Percentiles rank a stretch among this genome's conserved stretches.
Conservation (phyloP, 1,140 invertebrate species). For the Diorhabda elongata region DNA sequence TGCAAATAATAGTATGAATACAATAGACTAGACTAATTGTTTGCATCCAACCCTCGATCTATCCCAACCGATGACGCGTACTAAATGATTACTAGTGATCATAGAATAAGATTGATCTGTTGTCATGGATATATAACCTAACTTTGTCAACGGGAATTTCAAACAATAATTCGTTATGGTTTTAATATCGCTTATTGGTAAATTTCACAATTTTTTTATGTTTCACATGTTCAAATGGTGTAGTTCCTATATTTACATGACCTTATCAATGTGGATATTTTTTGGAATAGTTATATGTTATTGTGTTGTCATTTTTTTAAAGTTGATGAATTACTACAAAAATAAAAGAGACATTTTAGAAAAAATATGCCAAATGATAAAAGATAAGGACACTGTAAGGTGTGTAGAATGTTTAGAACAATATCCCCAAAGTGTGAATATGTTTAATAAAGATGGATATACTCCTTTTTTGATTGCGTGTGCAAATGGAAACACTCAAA, state of each 20-base stretch:
- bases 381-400: slow-evolving; percentile 20
- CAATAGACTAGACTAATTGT: no score
- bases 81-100: no score
- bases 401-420: slow-evolving; percentile 20
- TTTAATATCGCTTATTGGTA: slow-evolving; percentile 5
- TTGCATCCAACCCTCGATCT: no score
- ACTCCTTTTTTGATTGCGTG: slow-evolving; percentile 37
- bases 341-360: slow-evolving; percentile 11
- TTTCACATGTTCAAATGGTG: slow-evolving; percentile 14
- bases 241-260: slow-evolving; percentile 4
- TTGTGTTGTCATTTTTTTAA: slow-evolving; percentile 3
- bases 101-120: no score
- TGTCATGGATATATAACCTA: background rate
- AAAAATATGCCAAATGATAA: slow-evolving; percentile 18
- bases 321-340: background rate
- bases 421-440: slow-evolving; percentile 25
- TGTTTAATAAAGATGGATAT: slow-evolving; percentile 24
- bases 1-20: no score
- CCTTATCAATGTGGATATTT: slow-evolving; percentile 16
- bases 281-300: slow-evolving; percentile 12
- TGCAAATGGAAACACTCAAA: slow-evolving; percentile 34
- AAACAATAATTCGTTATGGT: background rate
- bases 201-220: slow-evolving; percentile 6
- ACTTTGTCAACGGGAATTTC: background rate
- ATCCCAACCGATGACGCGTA: no score